These are phyloP conservation scores for Proteles cristata DNA, from an alignment of 2,113 vertebrate genomes.

Conservation along the genomic window DNA sequence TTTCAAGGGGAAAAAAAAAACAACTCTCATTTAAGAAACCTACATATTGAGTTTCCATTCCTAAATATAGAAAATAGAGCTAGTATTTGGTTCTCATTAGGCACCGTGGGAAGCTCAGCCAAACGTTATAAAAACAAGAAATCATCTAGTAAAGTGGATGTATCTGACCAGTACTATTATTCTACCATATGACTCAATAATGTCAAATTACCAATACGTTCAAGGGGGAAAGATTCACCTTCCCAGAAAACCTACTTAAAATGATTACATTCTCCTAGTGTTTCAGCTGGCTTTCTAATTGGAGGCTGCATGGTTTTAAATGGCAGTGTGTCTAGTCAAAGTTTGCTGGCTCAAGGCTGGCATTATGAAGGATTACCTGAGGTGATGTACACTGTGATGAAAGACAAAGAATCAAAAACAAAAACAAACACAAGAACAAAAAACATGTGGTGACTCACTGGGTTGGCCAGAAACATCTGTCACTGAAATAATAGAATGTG, in stretches of 20 bases:
- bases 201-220: not conserved
- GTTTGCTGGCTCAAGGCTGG: not conserved
- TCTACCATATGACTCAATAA: not conserved
- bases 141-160: not conserved
- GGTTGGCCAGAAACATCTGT: slow-evolving; percentile 8
- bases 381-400: not conserved
- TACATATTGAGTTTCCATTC: not conserved
- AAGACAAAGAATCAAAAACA: not conserved
- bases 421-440: not conserved
- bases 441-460: not conserved
- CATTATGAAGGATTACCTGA: not conserved
- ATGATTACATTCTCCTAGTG: not conserved
- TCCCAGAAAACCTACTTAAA: not conserved
- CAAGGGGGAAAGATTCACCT: not conserved
- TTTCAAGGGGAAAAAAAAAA: not conserved
- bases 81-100: not conserved
- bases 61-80: not conserved
- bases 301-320: not conserved
- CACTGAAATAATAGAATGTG: not conserved
- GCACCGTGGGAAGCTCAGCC: not conserved
- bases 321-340: not conserved
- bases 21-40: not conserved
- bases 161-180: not conserved
- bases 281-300: not conserved
- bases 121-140: not conserved